A percentile compares a stretch with the other conserved stretches of the same genome.
Conservation (phyloP, 1,140 invertebrate genomes). For the Drosophila santomea region DNA sequence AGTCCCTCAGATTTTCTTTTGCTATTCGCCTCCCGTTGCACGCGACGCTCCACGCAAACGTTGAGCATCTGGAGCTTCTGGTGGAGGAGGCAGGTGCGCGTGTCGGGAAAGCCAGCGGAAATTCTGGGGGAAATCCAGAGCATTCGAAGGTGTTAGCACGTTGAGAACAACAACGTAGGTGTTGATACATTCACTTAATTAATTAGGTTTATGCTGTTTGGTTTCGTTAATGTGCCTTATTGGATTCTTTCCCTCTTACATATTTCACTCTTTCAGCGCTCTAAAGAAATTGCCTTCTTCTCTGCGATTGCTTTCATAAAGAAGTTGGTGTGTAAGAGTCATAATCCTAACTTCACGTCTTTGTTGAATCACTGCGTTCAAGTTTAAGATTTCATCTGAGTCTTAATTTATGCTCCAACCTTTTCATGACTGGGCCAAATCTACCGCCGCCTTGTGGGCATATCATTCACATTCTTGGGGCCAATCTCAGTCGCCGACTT, state of each 20-base stretch:
- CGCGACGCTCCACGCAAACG: constrained; percentile 94
- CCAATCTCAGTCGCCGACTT: constrained; percentile 21
- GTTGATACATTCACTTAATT: constrained; percentile 13
- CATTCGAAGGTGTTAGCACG: background rate
- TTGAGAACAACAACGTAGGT: background rate
- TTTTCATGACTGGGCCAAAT: background rate
- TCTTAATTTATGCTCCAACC: background rate
- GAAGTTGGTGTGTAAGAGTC: too few species aligned
- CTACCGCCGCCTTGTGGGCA: background rate
- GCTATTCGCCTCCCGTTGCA: constrained; percentile 86
- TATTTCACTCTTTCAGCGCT: background rate
- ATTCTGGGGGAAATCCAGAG: constrained; percentile 86
- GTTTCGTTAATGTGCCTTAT: constrained; percentile 2
- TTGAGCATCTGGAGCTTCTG: constrained; percentile 99
- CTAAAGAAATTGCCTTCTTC: background rate
- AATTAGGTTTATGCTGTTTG: constrained; percentile 3
- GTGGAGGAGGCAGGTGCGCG: constrained; percentile 95
- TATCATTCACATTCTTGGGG: constrained; percentile 34
- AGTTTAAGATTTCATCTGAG: constrained; percentile 4
- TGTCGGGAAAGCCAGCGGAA: constrained; percentile 91
- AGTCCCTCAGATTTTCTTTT: constrained; percentile 40
- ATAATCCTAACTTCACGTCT: background rate
- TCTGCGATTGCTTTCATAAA: too few species aligned
- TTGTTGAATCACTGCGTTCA: background rate
- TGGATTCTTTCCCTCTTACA: background rate